Conservation (phyloP, 2,113 vertebrate species). For the Eublepharis macularius region DNA sequence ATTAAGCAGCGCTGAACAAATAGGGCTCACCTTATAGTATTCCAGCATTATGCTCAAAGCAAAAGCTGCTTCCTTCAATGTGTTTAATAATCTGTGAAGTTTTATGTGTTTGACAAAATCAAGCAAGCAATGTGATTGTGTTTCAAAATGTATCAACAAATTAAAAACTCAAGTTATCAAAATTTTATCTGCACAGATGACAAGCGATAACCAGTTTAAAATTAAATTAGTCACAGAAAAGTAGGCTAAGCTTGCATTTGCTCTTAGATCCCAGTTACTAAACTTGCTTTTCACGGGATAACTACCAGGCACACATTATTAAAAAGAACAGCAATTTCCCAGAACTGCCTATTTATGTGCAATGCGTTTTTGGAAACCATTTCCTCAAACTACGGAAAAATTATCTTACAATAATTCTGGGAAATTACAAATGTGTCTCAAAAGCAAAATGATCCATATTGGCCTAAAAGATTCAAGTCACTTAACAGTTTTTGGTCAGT, state of each 20-base stretch:
- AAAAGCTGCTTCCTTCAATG: not conserved
- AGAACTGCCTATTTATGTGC: conserved; percentile 35
- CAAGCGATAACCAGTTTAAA: conserved; percentile 33
- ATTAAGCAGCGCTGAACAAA: not conserved
- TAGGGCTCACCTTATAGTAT: not conserved
- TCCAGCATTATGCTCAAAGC: not conserved
- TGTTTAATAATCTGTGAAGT: not conserved
- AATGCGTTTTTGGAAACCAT: conserved; percentile 16
- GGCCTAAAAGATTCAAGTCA: not conserved
- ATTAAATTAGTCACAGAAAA: conserved; percentile 34
- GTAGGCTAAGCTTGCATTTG: not conserved
- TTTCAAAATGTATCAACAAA: not conserved
- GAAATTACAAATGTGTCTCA: conserved; percentile 1
- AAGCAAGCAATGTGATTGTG: not conserved
- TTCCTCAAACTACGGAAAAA: conserved; percentile 37
- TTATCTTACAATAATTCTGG: conserved; percentile 1
- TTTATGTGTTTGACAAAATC: not conserved
- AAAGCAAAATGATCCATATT: conserved; percentile 32
- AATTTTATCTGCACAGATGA: not conserved
- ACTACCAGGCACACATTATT: conserved; percentile 14
- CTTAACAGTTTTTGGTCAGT: conserved; percentile 36
- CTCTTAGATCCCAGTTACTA: conserved; percentile 2
- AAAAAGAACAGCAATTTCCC: conserved; percentile 45
- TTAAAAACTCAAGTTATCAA: not conserved
- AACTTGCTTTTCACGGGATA: conserved; percentile 27